Base-by-base conservation (phyloP, 2,888 invertebrate genomes). In the Amblyjoppa fuscipennis region DNA sequence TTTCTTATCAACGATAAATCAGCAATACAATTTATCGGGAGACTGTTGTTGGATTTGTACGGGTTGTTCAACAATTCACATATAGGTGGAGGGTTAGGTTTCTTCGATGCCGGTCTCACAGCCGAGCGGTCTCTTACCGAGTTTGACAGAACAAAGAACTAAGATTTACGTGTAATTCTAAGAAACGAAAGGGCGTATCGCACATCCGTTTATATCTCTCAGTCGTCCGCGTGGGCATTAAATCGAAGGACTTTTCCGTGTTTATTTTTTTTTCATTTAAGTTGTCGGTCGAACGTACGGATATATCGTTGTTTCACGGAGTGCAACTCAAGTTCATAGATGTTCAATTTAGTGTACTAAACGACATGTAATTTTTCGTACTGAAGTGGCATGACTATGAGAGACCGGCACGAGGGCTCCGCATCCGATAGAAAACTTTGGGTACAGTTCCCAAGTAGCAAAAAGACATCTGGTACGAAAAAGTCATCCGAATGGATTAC, bases 21-120 rank as follows among this genome's bases (percentile, higher is more conserved):
- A 11, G n/a, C 56, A 31, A 73, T 73, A 59, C 68, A 51, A 45
- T 53, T 53, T 56, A 71, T 82, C 53, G 61, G 25, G 38, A 74
- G n/a, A 16, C 45, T 45, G 20, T 66, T 56, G 6, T 68, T 41
- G 34, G 9, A 41, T 75, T 51, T 66, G 11, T 34, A 34, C 31
- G 64, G 9, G 11, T 78, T 28, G 41, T 70, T 69, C 3, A 16
- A 49, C 16, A 16, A 49, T 49, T 13, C 16, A 45, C 5, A 16
- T 45, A 45, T 45, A 13, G 16, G 16, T 45, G 45, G 45, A 45
- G 4, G 45, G 45, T 45, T 16, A 49, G 45, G 45, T 49, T 16
- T 49, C 45, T 49, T 16, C 45, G 16, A 49, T 49, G 45, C 16
- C 45, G 45, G 45, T 49, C 45, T 49, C 45, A 49, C 45, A 16